Evolutionary conservation across 2,113 vertebrate species (phyloP), one percentile per base, ranked within the genome.

Genomic region (Xyliphius kryptos): DNA sequence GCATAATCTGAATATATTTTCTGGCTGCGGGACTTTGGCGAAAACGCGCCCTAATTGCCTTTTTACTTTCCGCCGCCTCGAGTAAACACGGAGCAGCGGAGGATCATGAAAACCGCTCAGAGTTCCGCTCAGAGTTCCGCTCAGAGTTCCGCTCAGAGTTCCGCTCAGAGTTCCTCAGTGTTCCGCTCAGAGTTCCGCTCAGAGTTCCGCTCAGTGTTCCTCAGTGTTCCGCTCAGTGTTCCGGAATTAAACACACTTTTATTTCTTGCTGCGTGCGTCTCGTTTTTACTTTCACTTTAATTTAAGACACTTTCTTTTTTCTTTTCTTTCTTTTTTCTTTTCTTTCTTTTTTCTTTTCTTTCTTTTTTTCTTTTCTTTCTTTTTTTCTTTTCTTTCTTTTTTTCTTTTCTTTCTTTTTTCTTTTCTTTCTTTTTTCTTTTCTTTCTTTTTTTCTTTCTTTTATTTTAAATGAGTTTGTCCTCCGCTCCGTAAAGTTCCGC

Each of bases 1-100:
- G 85, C 85, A 89, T 89, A 88, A 88, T 87, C 78, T 84, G 85
- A 88, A 87, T 88, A 87, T 82, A 89, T 89, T 88, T 87, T 87
- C 79, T 88, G 86, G 82, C 81, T 85, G 46, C 69, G 79, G 82
- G 82, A 86, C 88, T n/a, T 83, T 80, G 83, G 81, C 83, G 83
- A 86, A 88, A 88, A 83, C 88, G n/a, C 83, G 76, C 85, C 78
- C 87, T 89, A 88, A 89, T 89, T 89, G 86, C 86, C 76, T 83
- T 68, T 61, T 76, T 5, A n/a, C 15, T 67, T 55, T 60, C 44
- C 54, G 58, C 57, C 72, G 75, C 77, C 80, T 10, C 37, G 61
- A 62, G 64, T 67, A 68, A 72, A 68, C 55, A 50, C 41, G 48
- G 66, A 57, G 26, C 9, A 36, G 36, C 21, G 47, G 40, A 43